These are phyloP conservation scores for Rhaphigaster nebulosa DNA, from an alignment of 2,888 invertebrate genomes.

Conservation along the genomic window DNA sequence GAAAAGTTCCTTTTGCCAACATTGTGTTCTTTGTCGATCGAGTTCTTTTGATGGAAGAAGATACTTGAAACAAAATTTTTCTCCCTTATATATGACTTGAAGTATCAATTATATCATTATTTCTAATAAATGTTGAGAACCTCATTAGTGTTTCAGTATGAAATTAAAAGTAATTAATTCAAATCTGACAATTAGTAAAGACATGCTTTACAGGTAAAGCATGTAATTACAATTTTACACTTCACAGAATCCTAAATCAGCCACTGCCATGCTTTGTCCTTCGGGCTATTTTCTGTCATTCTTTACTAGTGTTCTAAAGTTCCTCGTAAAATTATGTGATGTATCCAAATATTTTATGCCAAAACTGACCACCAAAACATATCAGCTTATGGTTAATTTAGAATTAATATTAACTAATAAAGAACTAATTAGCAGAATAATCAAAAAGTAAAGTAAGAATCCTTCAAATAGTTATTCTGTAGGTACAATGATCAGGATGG, in stretches of 20 bases:
- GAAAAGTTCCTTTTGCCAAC: slow-evolving; percentile 41
- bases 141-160: not conserved
- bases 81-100: not conserved
- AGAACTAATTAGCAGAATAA: not conserved
- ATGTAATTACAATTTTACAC: slow-evolving; percentile 23
- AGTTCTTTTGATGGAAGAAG: not conserved
- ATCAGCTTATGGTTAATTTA: not conserved
- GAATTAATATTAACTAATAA: not conserved
- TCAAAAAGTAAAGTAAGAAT: not conserved
- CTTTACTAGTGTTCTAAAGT: not conserved
- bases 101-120: slow-evolving; percentile 29
- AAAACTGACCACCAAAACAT: not conserved
- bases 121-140: not conserved
- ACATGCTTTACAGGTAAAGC: not conserved
- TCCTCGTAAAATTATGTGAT: not conserved
- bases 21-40: not conserved
- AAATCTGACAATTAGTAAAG: slow-evolving; percentile 1
- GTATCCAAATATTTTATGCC: not conserved
- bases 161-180: slow-evolving; percentile 45
- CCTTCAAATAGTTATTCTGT: not conserved
- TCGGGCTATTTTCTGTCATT: not conserved
- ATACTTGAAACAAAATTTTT: not conserved
- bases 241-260: slow-evolving; percentile 4
- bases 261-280: not conserved
- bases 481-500: not conserved